These are phyloP conservation scores for Andrena minutula DNA, from an alignment of 2,888 invertebrate genomes.

Conservation along the genomic window DNA sequence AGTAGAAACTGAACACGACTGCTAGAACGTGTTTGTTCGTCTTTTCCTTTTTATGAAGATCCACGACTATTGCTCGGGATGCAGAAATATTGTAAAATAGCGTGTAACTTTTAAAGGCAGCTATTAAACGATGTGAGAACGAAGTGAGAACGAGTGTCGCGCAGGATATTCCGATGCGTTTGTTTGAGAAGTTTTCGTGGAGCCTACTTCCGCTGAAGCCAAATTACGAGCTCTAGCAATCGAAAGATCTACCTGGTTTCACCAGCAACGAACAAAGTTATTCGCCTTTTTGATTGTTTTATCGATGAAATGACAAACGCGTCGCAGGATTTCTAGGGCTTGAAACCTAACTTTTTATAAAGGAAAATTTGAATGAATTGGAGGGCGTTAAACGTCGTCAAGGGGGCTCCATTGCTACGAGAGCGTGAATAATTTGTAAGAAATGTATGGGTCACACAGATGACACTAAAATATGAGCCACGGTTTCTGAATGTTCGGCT, in stretches of 20 bases:
- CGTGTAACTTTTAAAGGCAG: background rate
- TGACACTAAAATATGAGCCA: background rate
- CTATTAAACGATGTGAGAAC: background rate
- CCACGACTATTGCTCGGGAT: background rate
- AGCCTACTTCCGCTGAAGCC: constrained; percentile 31
- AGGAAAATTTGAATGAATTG: background rate
- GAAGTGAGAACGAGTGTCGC: background rate
- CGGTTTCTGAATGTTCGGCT: background rate
- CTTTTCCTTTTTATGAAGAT: background rate
- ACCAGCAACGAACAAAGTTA: constrained; percentile 44
- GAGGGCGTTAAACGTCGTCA: background rate
- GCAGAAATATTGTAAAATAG: background rate
- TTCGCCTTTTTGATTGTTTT: constrained; percentile 24
- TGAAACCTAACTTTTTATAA: background rate
- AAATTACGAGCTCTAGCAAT: background rate
- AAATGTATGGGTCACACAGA: background rate
- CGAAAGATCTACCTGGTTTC: constrained; percentile 39
- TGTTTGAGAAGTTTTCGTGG: constrained; percentile 30
- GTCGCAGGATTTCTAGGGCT: background rate
- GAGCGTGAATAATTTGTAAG: background rate
- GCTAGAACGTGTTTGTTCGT: background rate
- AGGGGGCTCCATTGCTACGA: background rate
- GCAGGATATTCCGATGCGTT: background rate
- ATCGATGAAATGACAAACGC: constrained; percentile 14
- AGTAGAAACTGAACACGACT: background rate